Base-by-base conservation (phyloP, 2,888 invertebrate genomes). In the Sinelater perroti region DNA sequence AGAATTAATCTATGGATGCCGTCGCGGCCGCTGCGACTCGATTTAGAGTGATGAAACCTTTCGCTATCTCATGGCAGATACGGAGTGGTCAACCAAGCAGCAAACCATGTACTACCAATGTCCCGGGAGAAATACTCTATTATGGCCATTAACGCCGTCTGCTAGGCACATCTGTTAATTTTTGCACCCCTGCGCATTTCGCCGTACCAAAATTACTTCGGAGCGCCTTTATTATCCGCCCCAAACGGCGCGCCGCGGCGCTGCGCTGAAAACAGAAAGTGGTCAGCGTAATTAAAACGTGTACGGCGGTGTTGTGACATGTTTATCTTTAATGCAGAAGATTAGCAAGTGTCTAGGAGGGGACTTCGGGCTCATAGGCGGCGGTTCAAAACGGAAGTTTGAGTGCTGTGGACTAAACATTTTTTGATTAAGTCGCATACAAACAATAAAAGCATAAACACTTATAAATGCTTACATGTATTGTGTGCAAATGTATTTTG, bases 91-190 rank as follows among this genome's bases (percentile, higher is more conserved):
- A 73, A 63, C 70, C 68, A 70, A 71, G 72, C 74, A 73, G 72
- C 70, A 74, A 75, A 74, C 74, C 70, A 66, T 66, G 61, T 55
- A 21, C 8, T 28, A 62, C 62, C 53, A 49, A 49, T 46, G 62
- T 66, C 66, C 61, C 66, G 33, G 45, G 64, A 64, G 66, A 60
- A n/a, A 44, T 24, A 33, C 51, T 58, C 64, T 64, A 66, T 66
- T 64, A 66, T 57, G 56, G 62, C 50, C 76, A 75, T 76, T 77
- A 77, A 76, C 77, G 74, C 76, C 76, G 77, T 76, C 77, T 78
- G 77, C 75, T 75, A 67, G 73, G 76, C 77, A 75, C 79, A 79
- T 79, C 79, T 79, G 79, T 79, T 79, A 78, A 78, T 79, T 78
- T 76, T 77, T 79, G 76, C 76, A 74, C 77, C 77, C 77, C 70